Base-by-base conservation (phyloP, 2,797 vertebrate genomes). In the Eulemur rubriventer region DNA sequence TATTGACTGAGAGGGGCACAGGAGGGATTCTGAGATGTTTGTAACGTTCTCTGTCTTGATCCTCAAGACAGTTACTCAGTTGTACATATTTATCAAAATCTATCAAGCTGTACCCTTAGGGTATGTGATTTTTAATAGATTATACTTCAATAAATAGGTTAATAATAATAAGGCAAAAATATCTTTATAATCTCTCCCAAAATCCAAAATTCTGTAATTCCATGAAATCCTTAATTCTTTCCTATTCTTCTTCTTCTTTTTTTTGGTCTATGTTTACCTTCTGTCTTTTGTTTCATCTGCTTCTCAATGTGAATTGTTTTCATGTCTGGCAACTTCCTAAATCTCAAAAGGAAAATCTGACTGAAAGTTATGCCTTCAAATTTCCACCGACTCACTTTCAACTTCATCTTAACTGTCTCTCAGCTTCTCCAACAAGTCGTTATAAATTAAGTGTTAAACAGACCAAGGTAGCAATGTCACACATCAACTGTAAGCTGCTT, bases 381-480 rank as follows among this genome's bases (percentile, higher is more conserved):
- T 85, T 85, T 89, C 6, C 3, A 67, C 30, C 75, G 11, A 2
- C 8, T 28, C 2, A 38, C 24, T 52, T 13, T 78, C 24, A 86
- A 33, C 12, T 94, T 79, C 12, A 52, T 69, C 7, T 82, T 91
- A 89, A 70, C 14, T 46, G 11, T 35, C 3, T 65, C 0, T 0
- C 8, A 14, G 1, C 8, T 43, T 0, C 2, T 2, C 20, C 28
- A 83, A 69, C 6, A 86, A 78, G 67, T 20, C 9, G 67, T 89
- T 80, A 73, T 35, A 70, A n/a, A 87, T 89, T 89, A 70, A 92
- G 5, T 43, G 20, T 67, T 80, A 89, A 90, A 92, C 12, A 86
- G 26, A 83, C 4, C 11, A 38, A 84, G 20, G 6, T 41, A 73
- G 7, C 35, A 92, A 84, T 72, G 30, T 43, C 35, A 80, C 0